Base-by-base conservation (phyloP, 92 coral and sea anemone species). In the Metridium senile region DNA sequence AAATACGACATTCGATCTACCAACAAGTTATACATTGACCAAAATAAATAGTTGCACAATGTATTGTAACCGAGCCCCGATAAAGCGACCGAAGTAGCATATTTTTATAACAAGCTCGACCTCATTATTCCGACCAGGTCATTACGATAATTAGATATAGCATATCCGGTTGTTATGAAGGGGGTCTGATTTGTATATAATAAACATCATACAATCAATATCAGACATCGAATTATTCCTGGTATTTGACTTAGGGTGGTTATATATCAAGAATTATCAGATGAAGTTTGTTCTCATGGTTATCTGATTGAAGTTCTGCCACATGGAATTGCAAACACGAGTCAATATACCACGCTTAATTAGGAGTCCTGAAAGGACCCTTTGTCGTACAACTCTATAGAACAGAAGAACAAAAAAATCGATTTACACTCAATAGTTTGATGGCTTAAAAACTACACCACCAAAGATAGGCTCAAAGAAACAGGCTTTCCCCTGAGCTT, bases 241-340 rank as follows among this genome's bases (percentile, higher is more conserved):
- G 68, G 33, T 56, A 73, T 73, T 67, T 57, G 78, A 73, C 54
- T 33, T 53, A 73, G 53, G 66, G 22, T 73, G 66, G 68, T 58
- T 57, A 51, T 56, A 26, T n/a, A 20, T 73, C 22, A 20, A 29
- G 13, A 22, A 28, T 58, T 57, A 58, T 31, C 78, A 53, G 78
- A 56, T 73, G 32, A 11, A 26, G 67, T 23, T 33, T 58, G 56
- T 73, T 61, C 61, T 17, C 78, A 26, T 23, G 63, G 16, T 58
- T 73, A 73, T 73, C 78, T 52, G 78, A 73, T 54, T 73, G 78
- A 39, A 73, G 78, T 73, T 26, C 57, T 73, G 67, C 54, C 78
- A 73, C 78, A 73, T 73, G 66, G 78, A 58, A 73, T 22, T 32
- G 26, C 30, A 73, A 29, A 58, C 66, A 11, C 56, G 32, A 27